Evolutionary conservation across 1,140 invertebrate genomes (phyloP).

Genomic region (Sitodiplosis mosellana): DNA sequence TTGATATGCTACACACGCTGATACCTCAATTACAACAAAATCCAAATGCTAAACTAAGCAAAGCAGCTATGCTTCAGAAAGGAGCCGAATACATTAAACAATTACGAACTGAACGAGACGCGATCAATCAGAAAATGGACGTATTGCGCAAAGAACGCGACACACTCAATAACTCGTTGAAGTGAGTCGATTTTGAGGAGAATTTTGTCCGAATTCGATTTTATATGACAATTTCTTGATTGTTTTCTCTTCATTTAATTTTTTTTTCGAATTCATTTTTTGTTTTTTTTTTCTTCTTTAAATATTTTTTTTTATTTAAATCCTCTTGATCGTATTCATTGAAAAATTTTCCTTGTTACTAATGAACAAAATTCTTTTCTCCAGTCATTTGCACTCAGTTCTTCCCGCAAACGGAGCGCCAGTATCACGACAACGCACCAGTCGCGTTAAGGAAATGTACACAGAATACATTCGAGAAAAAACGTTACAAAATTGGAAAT

Average conservation of each 20-base stretch:
- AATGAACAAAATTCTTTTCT: no score
- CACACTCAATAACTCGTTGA: constrained; percentile 74
- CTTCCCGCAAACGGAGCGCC: constrained; percentile 90
- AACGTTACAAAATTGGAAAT: constrained; percentile 90
- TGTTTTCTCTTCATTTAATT: no score
- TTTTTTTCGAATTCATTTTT: no score
- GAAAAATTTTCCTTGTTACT: no score
- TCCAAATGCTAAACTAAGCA: constrained; percentile 80
- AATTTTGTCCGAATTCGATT: neutral
- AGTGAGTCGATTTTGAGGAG: constrained; percentile 31
- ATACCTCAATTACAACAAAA: constrained; percentile 83
- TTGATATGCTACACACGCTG: constrained; percentile 83
- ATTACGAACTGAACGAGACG: constrained; percentile 63
- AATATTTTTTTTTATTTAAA: no score
- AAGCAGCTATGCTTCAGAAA: constrained; percentile 92
- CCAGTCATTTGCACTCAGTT: constrained; percentile 82
- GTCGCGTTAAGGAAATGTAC: constrained; percentile 88
- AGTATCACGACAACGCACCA: constrained; percentile 72
- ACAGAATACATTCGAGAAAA: constrained; percentile 72
- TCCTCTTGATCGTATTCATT: no score
- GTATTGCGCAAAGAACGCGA: constrained; percentile 73
- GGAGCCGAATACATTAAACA: constrained; percentile 90
- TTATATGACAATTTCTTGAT: no score
- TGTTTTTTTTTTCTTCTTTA: no score
- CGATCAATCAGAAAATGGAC: constrained; percentile 82